phyloP scores from a whole-genome alignment of 2,797 vertebrate genomes.

The Gymnoscopelus braueri region DNA sequence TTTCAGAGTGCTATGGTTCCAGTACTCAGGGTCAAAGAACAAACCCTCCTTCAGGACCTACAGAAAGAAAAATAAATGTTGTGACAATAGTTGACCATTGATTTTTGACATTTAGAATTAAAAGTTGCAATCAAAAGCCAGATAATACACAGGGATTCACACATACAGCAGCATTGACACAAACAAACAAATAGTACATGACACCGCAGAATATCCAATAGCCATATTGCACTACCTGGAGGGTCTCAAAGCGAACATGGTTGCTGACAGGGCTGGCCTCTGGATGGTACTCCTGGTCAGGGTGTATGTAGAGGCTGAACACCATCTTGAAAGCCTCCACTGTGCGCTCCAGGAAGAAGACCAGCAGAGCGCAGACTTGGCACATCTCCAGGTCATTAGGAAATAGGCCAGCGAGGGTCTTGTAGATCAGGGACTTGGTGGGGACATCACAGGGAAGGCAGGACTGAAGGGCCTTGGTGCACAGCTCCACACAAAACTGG shows the following conservation, averaged over 20 bases:
- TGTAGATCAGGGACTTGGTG: constrained; percentile 95
- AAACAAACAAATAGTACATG: not conserved
- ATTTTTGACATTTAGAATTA: not conserved
- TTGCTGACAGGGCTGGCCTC: constrained; percentile 89
- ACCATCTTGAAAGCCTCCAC: constrained; percentile 91
- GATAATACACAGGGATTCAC: too few relatives aligned
- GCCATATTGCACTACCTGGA: constrained; percentile 80
- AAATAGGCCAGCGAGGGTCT: constrained; percentile 92
- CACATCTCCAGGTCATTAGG: constrained; percentile 95
- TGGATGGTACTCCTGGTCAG: constrained; percentile 93
- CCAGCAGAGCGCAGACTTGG: constrained; percentile 92
- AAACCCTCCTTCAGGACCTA: constrained; percentile 94
- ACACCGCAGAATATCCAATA: not conserved
- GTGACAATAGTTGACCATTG: not conserved
- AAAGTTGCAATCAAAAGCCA: not conserved
- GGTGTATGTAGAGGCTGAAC: constrained; percentile 91
- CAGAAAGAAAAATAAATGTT: not conserved
- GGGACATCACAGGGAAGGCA: constrained; percentile 88
- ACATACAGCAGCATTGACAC: not conserved
- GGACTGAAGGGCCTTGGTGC: constrained; percentile 89
- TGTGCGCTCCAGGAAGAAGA: constrained; percentile 94
- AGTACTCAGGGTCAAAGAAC: constrained; percentile 97
- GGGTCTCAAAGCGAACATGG: constrained; percentile 92
- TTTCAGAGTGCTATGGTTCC: constrained; percentile 95
- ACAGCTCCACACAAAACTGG: constrained; percentile 95